Evolutionary conservation across 2,888 invertebrate genomes (phyloP).

Genomic region (Apomyelois bistriatella): DNA sequence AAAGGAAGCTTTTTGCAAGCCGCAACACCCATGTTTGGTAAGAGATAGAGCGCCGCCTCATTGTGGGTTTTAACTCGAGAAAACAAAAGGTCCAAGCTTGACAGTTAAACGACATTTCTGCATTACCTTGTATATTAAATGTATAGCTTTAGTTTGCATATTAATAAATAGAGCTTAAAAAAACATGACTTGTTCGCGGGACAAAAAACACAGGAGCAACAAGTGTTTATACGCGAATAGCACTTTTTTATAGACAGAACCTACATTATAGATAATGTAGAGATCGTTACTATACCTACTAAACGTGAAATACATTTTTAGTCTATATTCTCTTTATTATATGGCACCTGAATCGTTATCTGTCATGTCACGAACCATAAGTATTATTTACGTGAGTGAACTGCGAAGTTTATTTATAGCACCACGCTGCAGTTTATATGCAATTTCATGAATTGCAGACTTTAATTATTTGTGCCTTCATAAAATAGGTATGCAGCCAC

Average conservation of each 20-base stretch:
- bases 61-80: conserved; percentile 36
- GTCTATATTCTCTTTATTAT: neutral
- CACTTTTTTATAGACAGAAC: too few relatives aligned
- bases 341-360: conserved; percentile 11
- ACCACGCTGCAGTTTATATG: conserved; percentile 11
- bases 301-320: too few relatives aligned
- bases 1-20: conserved; percentile 42
- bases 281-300: too few relatives aligned
- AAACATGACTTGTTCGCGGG: neutral
- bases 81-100: conserved; percentile 23
- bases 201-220: neutral
- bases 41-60: conserved; percentile 39
- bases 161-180: neutral
- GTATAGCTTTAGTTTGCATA: too few relatives aligned
- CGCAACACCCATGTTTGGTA: conserved; percentile 46
- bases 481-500: conserved; percentile 15
- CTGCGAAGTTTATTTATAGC: conserved; percentile 11
- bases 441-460: conserved; percentile 2
- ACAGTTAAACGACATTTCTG: neutral
- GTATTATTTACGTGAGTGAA: conserved; percentile 14
- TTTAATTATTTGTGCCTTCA: conserved; percentile 17
- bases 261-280: too few relatives aligned
- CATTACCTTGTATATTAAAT: neutral
- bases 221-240: neutral
- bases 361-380: conserved; percentile 15